Percentiles rank a stretch among this genome's conserved stretches.
phyloP scores from a whole-genome alignment of 2,888 invertebrate species.

The Polyploca ridens region DNA sequence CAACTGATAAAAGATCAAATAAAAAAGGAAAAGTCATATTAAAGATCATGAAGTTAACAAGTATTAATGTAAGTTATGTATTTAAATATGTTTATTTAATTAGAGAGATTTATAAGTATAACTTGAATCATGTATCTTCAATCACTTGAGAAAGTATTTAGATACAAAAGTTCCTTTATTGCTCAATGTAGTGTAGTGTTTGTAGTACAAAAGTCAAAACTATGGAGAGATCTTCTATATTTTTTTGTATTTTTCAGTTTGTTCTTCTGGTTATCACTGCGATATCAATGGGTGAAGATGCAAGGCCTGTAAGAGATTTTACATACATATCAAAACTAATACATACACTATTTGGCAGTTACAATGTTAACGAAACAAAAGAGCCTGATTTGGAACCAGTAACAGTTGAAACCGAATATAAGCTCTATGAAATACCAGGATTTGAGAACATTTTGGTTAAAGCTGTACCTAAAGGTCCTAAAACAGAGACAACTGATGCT shows the following conservation, averaged over 20 bases:
- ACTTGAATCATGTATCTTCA: too few relatives aligned
- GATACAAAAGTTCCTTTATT: too few relatives aligned
- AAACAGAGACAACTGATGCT: conserved; percentile 12
- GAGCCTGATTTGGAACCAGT: conserved; percentile 5
- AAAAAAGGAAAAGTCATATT: background rate
- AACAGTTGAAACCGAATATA: conserved; percentile 17
- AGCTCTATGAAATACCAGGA: conserved; percentile 44
- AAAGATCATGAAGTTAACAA: background rate
- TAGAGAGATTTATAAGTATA: too few relatives aligned
- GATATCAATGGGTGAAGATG: conserved; percentile 30
- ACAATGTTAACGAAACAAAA: conserved; percentile 16
- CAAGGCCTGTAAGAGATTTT: conserved; percentile 40
- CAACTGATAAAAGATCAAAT: too few relatives aligned
- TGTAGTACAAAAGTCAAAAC: too few relatives aligned
- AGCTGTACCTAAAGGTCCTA: conserved; percentile 30
- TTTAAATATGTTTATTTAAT: too few relatives aligned
- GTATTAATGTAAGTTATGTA: background rate
- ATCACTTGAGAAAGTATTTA: too few relatives aligned
- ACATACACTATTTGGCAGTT: conserved; percentile 34
- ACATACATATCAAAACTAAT: conserved; percentile 36
- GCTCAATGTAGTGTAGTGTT: too few relatives aligned
- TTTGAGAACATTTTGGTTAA: conserved; percentile 42
- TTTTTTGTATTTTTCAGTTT: conserved; percentile 46
- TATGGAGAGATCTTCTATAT: background rate
- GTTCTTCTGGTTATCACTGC: conserved; percentile 41